Percentiles rank a stretch among this genome's conserved stretches.
phyloP scores from a whole-genome alignment of 2,888 invertebrate genomes.

The Erebia palarica region DNA sequence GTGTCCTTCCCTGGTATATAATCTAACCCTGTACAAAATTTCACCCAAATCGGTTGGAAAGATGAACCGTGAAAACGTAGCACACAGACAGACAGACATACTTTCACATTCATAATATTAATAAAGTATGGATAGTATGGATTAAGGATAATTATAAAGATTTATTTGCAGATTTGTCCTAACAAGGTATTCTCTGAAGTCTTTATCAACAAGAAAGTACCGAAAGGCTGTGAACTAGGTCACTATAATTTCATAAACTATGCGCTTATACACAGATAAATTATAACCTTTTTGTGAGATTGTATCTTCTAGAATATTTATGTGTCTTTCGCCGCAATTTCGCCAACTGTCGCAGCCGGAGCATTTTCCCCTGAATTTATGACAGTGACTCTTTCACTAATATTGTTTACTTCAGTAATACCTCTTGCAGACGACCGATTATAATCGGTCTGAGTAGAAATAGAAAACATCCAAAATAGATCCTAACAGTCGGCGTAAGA shows the following conservation, averaged over 20 bases:
- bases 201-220: neutral
- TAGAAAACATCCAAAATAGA: too few relatives aligned
- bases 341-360: constrained; percentile 64
- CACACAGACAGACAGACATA: too few relatives aligned
- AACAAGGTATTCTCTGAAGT: too few relatives aligned
- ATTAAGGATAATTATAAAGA: too few relatives aligned
- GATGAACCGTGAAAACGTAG: too few relatives aligned
- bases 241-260: constrained; percentile 1
- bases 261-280: constrained; percentile 19
- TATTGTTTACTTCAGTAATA: constrained; percentile 78
- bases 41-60: too few relatives aligned
- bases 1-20: too few relatives aligned
- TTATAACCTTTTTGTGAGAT: constrained; percentile 35
- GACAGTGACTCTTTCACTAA: constrained; percentile 68
- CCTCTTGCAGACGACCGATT: constrained; percentile 29
- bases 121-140: too few relatives aligned
- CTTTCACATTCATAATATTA: too few relatives aligned
- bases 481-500: too few relatives aligned
- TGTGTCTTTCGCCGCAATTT: constrained; percentile 63
- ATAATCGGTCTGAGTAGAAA: neutral
- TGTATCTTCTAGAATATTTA: constrained; percentile 36
- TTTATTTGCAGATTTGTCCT: too few relatives aligned
- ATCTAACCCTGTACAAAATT: too few relatives aligned
- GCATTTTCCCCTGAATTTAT: constrained; percentile 72
- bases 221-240: neutral